Evolutionary conservation across 2,113 vertebrate species (phyloP).

Genomic region (Ardeotis arabs): DNA sequence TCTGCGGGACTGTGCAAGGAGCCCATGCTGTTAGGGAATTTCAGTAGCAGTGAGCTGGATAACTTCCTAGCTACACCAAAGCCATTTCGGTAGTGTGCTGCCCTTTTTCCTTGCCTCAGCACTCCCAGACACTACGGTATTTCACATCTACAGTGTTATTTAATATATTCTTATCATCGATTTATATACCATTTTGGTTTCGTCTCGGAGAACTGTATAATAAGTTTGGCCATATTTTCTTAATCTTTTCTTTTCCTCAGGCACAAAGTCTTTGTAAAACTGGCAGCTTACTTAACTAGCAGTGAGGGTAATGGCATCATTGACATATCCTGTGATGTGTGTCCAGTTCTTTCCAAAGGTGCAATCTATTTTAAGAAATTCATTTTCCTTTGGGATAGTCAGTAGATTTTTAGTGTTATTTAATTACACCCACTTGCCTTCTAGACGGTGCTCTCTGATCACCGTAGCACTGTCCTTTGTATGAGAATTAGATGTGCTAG

Average conservation of each 20-base stretch:
- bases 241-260: neutral
- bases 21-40: neutral
- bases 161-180: neutral
- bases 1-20: neutral
- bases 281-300: neutral
- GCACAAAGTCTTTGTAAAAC: neutral
- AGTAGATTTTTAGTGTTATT: neutral
- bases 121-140: neutral
- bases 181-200: neutral
- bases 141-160: neutral
- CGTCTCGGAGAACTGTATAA: neutral
- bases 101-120: neutral
- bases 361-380: neutral
- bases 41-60: fast-evolving
- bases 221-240: neutral
- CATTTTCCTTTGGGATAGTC: neutral
- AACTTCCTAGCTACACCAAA: neutral
- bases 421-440: neutral
- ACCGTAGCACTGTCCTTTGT: neutral
- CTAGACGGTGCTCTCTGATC: neutral
- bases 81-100: neutral
- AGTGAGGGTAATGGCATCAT: neutral
- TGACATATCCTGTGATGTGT: neutral
- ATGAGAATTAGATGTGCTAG: neutral
- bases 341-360: neutral